Evolutionary conservation across 2,888 invertebrate species (phyloP).

Genomic region (Lasioglossum morio): DNA sequence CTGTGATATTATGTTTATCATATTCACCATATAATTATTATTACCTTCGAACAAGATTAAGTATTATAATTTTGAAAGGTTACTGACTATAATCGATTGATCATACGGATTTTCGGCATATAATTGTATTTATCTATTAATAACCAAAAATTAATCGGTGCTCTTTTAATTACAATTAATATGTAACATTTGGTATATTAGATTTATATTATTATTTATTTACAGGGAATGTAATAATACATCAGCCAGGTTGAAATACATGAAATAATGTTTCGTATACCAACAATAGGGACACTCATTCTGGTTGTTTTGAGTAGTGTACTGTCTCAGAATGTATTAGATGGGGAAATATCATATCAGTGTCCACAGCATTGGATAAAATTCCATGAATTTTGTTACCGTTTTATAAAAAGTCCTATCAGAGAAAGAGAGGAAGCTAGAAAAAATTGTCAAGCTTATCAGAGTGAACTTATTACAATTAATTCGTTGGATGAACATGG

Average conservation of each 20-base stretch:
- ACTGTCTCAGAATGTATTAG: conserved; percentile 73
- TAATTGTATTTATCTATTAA: no score
- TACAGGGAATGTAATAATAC: conserved; percentile 20
- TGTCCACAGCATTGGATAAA: conserved; percentile 96
- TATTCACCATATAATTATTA: no score
- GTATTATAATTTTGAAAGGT: no score
- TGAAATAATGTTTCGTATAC: conserved; percentile 44
- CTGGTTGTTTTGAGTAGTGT: conserved; percentile 12
- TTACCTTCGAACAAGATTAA: no score
- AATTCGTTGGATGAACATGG: conserved; percentile 94
- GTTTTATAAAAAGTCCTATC: conserved; percentile 95
- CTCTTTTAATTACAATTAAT: background rate
- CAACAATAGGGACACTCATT: conserved; percentile 2
- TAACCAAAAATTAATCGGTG: no score
- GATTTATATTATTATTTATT: conserved; percentile 28
- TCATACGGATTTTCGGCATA: no score
- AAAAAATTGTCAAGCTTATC: conserved; percentile 92
- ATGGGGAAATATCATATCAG: conserved; percentile 76
- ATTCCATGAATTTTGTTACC: conserved; percentile 93
- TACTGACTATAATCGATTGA: no score
- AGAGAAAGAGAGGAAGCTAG: conserved; percentile 92
- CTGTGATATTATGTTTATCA: no score
- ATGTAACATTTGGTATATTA: background rate
- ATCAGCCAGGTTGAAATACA: background rate
- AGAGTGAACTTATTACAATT: conserved; percentile 92